These are phyloP conservation scores for Pollenia labialis DNA, from an alignment of 2,888 invertebrate species.

Conservation along the genomic window DNA sequence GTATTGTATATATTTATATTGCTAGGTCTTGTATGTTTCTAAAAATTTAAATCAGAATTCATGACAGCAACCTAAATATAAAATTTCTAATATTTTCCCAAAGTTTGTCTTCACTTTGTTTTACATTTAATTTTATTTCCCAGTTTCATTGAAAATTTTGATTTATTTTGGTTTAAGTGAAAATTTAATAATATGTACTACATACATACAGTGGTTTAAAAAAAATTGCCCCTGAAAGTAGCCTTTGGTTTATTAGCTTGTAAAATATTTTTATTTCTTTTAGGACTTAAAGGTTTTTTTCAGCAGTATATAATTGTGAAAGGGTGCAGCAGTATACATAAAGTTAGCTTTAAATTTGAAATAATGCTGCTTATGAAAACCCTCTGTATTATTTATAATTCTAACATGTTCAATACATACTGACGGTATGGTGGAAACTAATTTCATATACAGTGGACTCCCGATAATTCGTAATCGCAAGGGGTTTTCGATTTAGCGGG, in stretches of 20 bases:
- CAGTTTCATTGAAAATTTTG: conserved; percentile 27
- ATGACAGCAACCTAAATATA: conserved; percentile 39
- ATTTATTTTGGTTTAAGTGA: conserved; percentile 37
- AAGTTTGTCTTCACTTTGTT: conserved; percentile 38
- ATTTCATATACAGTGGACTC: no score
- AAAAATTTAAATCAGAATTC: conserved; percentile 20
- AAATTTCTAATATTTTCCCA: conserved; percentile 58
- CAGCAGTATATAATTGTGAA: no score
- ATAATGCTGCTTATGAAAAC: no score
- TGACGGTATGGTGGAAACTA: no score
- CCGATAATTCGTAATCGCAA: no score
- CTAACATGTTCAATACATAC: no score
- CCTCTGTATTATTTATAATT: no score
- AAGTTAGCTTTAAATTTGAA: no score
- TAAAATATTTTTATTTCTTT: neutral
- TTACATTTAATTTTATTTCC: neutral
- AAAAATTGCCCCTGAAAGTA: conserved; percentile 9
- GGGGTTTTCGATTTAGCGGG: no score
- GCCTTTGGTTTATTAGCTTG: neutral
- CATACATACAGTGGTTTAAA: neutral
- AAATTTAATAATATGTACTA: conserved; percentile 32
- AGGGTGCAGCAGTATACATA: no score
- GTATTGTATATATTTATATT: neutral
- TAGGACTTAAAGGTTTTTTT: no score
- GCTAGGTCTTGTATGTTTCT: neutral